Conservation (phyloP, 2,113 vertebrate species). For the Upupa epops region DNA sequence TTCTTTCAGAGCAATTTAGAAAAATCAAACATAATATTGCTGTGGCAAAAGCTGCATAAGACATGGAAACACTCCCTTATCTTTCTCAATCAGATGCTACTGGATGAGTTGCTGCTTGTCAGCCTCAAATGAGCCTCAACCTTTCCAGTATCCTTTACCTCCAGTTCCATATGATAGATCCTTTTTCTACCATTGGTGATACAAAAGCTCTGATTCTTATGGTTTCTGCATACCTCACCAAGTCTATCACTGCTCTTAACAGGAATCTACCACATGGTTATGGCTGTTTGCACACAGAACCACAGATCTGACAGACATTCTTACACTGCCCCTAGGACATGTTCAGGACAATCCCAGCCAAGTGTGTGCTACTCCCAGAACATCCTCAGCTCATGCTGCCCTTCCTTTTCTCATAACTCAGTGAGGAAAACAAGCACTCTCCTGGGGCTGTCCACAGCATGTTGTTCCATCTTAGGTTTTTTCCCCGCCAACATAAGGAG, state of each 20-base stretch:
- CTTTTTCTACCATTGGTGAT: background rate
- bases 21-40: constrained; percentile 16
- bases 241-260: background rate
- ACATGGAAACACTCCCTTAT: background rate
- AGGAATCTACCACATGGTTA: background rate
- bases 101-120: background rate
- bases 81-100: background rate
- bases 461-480: background rate
- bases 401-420: background rate
- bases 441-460: background rate
- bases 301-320: background rate
- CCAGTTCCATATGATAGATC: background rate
- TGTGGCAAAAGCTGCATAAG: background rate
- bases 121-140: background rate
- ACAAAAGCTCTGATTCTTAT: background rate
- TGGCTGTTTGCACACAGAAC: background rate
- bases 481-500: background rate
- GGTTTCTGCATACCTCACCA: background rate
- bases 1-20: constrained; percentile 47
- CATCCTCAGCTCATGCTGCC: background rate
- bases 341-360: background rate
- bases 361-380: background rate
- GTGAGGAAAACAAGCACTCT: background rate
- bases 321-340: background rate
- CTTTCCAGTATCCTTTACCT: background rate